A percentile compares a stretch with the other conserved stretches of the same genome.
Evolutionary conservation across 2,113 vertebrate genomes (phyloP).

Genomic region (Eonycteris spelaea): DNA sequence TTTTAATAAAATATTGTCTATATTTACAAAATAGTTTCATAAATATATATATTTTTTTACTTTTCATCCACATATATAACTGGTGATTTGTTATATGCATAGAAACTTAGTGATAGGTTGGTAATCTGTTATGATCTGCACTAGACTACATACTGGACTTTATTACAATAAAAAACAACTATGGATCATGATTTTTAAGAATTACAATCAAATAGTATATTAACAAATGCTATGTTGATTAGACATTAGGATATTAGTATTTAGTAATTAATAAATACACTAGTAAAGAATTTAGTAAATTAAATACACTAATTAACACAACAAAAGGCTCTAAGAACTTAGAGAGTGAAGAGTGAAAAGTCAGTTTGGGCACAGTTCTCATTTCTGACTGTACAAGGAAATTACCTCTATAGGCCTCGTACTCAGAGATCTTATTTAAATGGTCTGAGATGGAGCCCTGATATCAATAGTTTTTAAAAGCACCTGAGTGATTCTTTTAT

Average conservation of each 20-base stretch:
- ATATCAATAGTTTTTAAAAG: neutral
- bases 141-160: neutral
- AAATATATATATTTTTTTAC: neutral
- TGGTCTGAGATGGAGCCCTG: neutral
- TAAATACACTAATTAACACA: neutral
- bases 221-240: neutral
- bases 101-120: neutral
- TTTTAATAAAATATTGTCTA: neutral
- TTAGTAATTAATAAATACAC: no score
- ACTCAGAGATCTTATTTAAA: neutral
- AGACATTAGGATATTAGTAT: neutral
- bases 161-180: neutral
- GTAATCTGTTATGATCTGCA: neutral
- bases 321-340: neutral
- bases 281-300: no score
- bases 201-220: neutral
- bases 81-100: neutral
- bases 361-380: neutral
- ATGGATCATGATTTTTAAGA: neutral
- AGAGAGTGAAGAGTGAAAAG: neutral
- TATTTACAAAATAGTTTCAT: neutral
- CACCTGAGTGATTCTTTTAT: neutral
- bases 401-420: neutral
- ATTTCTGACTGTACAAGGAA: neutral
- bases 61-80: neutral